Conservation (phyloP, 2,888 invertebrate species). For the Argyresthia albistria region DNA sequence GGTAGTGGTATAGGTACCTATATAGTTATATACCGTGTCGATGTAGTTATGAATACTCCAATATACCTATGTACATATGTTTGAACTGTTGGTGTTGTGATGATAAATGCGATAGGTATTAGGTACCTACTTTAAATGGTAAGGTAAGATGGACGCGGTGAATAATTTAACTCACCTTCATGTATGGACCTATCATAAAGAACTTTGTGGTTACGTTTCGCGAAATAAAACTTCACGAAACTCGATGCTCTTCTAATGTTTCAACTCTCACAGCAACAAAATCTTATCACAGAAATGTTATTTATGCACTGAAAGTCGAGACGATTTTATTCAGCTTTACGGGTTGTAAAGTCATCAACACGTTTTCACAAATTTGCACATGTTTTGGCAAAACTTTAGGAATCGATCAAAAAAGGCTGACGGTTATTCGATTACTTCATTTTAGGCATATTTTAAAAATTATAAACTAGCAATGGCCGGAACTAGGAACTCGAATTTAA, state of each 20-base stretch:
- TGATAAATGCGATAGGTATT: no score
- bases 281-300: slow-evolving; percentile 18
- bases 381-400: slow-evolving; percentile 17
- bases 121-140: no score
- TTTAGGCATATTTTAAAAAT: slow-evolving; percentile 49
- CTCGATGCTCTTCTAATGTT: slow-evolving; percentile 19
- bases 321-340: slow-evolving; percentile 32
- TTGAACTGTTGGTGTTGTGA: no score
- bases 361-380: slow-evolving; percentile 44
- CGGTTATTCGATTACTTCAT: slow-evolving; percentile 39
- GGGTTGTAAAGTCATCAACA: slow-evolving; percentile 37
- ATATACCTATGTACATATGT: no score
- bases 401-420: not conserved
- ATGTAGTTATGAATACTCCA: no score
- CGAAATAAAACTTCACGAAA: slow-evolving; percentile 67
- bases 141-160: no score
- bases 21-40: no score
- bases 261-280: slow-evolving; percentile 57
- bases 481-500: slow-evolving; percentile 26
- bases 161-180: slow-evolving; percentile 57
- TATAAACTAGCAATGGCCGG: slow-evolving; percentile 16
- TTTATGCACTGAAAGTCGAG: slow-evolving; percentile 12
- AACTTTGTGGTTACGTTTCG: slow-evolving; percentile 49
- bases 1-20: no score
- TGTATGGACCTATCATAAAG: slow-evolving; percentile 72